A percentile compares a stretch with the other conserved stretches of the same genome.
phyloP scores from a whole-genome alignment of 2,113 vertebrate species.

The Nothobranchius furzeri region DNA sequence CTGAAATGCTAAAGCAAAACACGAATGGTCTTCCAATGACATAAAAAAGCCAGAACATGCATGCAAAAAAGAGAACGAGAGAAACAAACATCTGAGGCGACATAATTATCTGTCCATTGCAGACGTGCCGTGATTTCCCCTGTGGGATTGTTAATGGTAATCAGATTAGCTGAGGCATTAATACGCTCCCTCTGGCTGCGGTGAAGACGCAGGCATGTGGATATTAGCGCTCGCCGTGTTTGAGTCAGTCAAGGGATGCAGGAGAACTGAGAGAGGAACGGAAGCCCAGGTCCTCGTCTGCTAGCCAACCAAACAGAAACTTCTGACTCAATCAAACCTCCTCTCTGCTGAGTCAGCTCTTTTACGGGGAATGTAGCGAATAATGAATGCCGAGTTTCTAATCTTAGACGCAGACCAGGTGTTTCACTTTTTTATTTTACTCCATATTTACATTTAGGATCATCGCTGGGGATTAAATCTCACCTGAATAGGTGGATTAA shows the following conservation, averaged over 20 bases:
- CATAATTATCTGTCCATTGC: constrained; percentile 77
- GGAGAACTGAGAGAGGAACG: constrained; percentile 32
- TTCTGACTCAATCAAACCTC: constrained; percentile 18
- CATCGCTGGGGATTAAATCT: background rate
- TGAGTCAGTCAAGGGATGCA: constrained; percentile 59
- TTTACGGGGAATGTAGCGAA: constrained; percentile 8
- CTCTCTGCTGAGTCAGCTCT: constrained; percentile 35
- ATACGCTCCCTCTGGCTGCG: constrained; percentile 68
- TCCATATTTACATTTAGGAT: constrained; percentile 1
- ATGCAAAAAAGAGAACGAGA: constrained; percentile 33
- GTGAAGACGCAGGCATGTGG: constrained; percentile 59
- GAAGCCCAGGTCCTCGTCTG: constrained; percentile 42
- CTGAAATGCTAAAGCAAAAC: constrained; percentile 5
- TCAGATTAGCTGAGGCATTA: constrained; percentile 79
- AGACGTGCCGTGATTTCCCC: constrained; percentile 77
- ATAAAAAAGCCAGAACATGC: constrained; percentile 39
- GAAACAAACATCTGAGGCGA: constrained; percentile 69
- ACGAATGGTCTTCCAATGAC: constrained; percentile 39
- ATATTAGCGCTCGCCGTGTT: constrained; percentile 65
- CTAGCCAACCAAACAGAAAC: constrained; percentile 26
- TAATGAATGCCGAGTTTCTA: constrained; percentile 12
- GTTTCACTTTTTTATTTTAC: constrained; percentile 2
- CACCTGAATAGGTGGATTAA: background rate
- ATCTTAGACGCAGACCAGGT: constrained; percentile 6
- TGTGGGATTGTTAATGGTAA: constrained; percentile 77